Percentiles rank a stretch among this genome's conserved stretches.
phyloP scores from a whole-genome alignment of 2,888 invertebrate genomes.

The Drosophila picticornis region DNA sequence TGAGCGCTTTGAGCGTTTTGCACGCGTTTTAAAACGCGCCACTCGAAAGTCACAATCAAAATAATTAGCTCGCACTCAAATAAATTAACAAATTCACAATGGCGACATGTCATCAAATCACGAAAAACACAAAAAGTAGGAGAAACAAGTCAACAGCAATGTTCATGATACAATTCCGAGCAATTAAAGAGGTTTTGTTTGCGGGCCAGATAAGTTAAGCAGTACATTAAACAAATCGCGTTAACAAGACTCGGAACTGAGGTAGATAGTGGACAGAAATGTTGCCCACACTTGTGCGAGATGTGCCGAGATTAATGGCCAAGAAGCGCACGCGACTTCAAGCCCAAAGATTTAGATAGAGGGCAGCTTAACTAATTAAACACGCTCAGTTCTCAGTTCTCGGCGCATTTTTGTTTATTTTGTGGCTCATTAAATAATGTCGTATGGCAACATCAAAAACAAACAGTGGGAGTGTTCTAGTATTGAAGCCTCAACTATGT shows the following conservation, averaged over 20 bases:
- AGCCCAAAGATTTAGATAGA: slow-evolving; percentile 44
- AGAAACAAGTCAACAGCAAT: slow-evolving; percentile 5
- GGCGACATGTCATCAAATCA: neutral
- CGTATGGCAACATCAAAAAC: slow-evolving; percentile 20
- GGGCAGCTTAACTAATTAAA: slow-evolving; percentile 54
- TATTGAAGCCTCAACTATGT: neutral
- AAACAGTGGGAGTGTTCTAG: slow-evolving; percentile 1
- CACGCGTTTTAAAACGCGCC: slow-evolving; percentile 48
- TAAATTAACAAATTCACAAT: slow-evolving; percentile 50
- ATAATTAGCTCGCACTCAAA: slow-evolving; percentile 58
- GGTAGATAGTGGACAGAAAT: neutral
- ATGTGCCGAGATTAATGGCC: slow-evolving; percentile 42
- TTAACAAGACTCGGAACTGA: slow-evolving; percentile 14
- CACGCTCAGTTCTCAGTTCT: slow-evolving; percentile 46
- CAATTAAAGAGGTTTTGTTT: slow-evolving; percentile 36
- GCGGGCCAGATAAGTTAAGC: slow-evolving; percentile 17
- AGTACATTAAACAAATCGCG: slow-evolving; percentile 27
- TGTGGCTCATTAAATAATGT: slow-evolving; percentile 46
- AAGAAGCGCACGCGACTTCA: slow-evolving; percentile 47
- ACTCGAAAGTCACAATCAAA: slow-evolving; percentile 36
- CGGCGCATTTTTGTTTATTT: slow-evolving; percentile 5
- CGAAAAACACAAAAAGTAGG: neutral
- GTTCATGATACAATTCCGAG: slow-evolving; percentile 13
- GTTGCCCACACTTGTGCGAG: slow-evolving; percentile 1
- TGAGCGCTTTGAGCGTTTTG: slow-evolving; percentile 50